Evolutionary conservation across 2,113 vertebrate species (phyloP).

Genomic region (Podarcis raffonei): DNA sequence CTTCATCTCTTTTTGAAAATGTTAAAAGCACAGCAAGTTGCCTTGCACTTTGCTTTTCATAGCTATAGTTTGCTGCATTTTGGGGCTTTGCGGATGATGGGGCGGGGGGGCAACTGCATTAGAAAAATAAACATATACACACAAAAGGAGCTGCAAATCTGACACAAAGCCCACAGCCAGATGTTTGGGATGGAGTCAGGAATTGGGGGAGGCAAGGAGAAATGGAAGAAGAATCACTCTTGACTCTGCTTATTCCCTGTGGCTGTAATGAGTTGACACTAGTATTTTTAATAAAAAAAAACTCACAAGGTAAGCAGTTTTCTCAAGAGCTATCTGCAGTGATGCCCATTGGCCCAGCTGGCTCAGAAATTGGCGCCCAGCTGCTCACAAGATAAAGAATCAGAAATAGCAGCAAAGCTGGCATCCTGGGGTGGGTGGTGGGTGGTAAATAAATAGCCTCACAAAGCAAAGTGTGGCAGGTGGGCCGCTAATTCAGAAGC

Average conservation of each 20-base stretch:
- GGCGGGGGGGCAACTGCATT: no score
- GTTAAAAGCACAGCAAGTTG: background rate
- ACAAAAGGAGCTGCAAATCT: background rate
- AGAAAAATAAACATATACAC: background rate
- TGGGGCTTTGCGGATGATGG: background rate
- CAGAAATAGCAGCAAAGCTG: background rate
- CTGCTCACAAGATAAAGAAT: slow-evolving; percentile 10
- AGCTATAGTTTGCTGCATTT: background rate
- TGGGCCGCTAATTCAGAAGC: background rate
- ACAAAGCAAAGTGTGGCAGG: background rate
- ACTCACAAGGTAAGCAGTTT: background rate
- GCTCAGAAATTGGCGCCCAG: background rate
- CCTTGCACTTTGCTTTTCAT: background rate
- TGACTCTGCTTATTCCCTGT: background rate
- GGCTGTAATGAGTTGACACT: background rate
- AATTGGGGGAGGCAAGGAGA: background rate
- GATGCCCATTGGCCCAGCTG: slow-evolving; percentile 1
- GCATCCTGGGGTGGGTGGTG: background rate
- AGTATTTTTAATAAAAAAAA: background rate
- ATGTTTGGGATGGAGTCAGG: background rate
- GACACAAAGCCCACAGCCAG: background rate
- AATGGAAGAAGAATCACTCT: background rate
- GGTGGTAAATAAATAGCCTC: background rate
- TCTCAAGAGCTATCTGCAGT: background rate
- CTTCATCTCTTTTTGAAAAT: background rate